Conservation (phyloP, 2,888 invertebrate genomes). For the Agrypnus murinus region DNA sequence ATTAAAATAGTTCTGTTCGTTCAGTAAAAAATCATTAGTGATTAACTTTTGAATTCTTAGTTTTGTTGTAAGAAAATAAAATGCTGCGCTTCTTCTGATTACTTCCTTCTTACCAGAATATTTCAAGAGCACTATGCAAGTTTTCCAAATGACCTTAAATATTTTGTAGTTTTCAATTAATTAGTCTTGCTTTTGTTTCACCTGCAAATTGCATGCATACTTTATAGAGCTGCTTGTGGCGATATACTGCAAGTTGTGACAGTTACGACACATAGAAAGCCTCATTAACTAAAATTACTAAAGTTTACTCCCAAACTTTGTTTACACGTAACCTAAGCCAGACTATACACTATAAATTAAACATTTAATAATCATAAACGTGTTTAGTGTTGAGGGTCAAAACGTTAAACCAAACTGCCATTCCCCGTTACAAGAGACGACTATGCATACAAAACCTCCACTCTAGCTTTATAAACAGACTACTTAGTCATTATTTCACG, state of each 20-base stretch:
- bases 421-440: slow-evolving; percentile 26
- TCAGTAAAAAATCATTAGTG: too few species aligned
- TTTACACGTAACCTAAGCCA: slow-evolving; percentile 7
- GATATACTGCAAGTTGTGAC: background rate
- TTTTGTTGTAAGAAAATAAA: too few species aligned
- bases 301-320: slow-evolving; percentile 23
- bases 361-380: slow-evolving; percentile 43
- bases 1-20: too few species aligned
- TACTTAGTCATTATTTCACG: slow-evolving; percentile 55
- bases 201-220: too few species aligned
- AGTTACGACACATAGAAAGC: slow-evolving; percentile 10
- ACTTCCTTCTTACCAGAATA: too few species aligned
- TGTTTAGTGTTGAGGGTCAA: slow-evolving; percentile 32
- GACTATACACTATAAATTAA: slow-evolving; percentile 30
- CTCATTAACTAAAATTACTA: slow-evolving; percentile 19
- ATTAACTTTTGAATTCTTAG: too few species aligned
- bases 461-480: slow-evolving; percentile 50
- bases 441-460: slow-evolving; percentile 36
- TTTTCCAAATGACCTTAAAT: too few species aligned
- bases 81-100: too few species aligned
- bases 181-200: too few species aligned
- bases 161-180: too few species aligned
- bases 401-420: slow-evolving; percentile 35
- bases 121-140: too few species aligned
- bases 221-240: too few species aligned